phyloP scores from a whole-genome alignment of 1,140 invertebrate species.

The Oscheius sp. region DNA sequence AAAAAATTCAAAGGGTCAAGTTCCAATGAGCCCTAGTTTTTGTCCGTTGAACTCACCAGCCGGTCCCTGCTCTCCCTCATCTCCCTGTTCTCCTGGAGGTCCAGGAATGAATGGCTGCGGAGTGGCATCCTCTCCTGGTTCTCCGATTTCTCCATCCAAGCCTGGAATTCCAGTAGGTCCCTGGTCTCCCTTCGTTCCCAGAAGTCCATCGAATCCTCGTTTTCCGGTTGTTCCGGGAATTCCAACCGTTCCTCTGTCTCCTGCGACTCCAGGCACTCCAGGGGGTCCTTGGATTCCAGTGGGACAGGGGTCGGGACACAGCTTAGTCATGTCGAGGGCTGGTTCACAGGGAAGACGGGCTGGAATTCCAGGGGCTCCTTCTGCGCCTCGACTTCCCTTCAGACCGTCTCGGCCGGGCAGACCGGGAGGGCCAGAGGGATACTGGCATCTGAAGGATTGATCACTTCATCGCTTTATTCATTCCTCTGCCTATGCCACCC shows the following conservation, averaged over 20 bases:
- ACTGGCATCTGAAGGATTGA: conserved; percentile 25
- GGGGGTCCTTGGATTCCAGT: conserved; percentile 23
- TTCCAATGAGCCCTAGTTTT: neutral
- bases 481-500: neutral
- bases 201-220: neutral
- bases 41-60: conserved; percentile 3
- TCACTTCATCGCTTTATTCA: neutral
- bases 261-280: neutral
- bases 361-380: conserved; percentile 51
- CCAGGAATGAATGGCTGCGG: conserved; percentile 34
- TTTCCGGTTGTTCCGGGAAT: conserved; percentile 18
- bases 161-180: conserved; percentile 24
- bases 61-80: conserved; percentile 26
- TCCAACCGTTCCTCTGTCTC: neutral
- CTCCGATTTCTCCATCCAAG: conserved; percentile 21
- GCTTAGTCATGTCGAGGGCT: conserved; percentile 28
- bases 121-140: conserved; percentile 28
- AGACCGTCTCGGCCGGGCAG: conserved; percentile 30
- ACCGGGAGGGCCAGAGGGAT: conserved; percentile 31
- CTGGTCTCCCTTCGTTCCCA: neutral
- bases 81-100: conserved; percentile 22
- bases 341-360: conserved; percentile 45
- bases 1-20: neutral
- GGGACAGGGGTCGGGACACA: conserved; percentile 35
- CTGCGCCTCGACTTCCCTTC: conserved; percentile 16